Conservation (phyloP, 2,797 vertebrate species). For the Gadopsis marmoratus region DNA sequence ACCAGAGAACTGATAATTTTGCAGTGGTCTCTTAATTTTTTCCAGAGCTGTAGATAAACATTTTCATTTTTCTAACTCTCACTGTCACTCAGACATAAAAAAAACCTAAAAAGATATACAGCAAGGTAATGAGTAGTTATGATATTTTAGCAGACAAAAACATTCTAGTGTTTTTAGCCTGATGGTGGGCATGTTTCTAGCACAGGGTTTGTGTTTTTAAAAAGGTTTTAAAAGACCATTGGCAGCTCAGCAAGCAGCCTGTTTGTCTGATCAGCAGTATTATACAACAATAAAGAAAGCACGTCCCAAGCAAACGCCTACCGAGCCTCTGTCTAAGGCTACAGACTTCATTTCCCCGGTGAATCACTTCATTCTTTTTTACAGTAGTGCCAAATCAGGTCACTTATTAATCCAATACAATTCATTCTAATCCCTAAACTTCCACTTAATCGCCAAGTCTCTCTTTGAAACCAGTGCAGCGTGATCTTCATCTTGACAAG, state of each 20-base stretch:
- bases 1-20: too few species aligned
- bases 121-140: not conserved
- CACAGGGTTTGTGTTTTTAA: not conserved
- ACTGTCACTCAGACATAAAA: not conserved
- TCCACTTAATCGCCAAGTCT: not conserved
- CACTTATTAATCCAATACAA: slow-evolving; percentile 39
- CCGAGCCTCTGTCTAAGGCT: slow-evolving; percentile 10
- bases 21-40: too few species aligned
- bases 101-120: not conserved
- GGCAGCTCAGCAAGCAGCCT: not conserved
- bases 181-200: not conserved
- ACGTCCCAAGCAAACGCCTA: not conserved
- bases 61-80: too few species aligned
- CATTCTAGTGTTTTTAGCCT: not conserved
- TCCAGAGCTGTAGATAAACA: too few species aligned
- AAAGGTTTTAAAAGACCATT: not conserved
- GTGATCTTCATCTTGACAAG: slow-evolving; percentile 5
- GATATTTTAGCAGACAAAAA: not conserved
- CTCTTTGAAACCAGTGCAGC: slow-evolving; percentile 6
- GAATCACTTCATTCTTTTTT: slow-evolving; percentile 50
- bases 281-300: slow-evolving; percentile 21
- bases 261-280: slow-evolving; percentile 2
- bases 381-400: slow-evolving; percentile 26
- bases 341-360: slow-evolving; percentile 11
- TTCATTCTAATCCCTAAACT: slow-evolving; percentile 13